A percentile compares a stretch with the other conserved stretches of the same genome.
Conservation (phyloP, 1,140 invertebrate genomes). For the Pomacea maculata region DNA sequence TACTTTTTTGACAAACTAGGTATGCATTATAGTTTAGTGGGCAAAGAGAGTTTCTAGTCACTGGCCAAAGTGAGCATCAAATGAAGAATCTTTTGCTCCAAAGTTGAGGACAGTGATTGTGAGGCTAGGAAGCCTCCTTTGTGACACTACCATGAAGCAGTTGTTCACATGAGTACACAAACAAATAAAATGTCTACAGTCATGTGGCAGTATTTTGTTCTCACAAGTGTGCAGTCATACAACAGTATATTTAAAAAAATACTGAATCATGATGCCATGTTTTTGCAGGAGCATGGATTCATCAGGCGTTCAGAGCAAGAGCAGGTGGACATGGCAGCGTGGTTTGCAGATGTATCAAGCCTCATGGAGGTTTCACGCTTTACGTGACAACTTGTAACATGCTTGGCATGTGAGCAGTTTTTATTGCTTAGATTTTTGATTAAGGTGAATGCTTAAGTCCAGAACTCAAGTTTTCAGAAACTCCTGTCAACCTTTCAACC, state of each 20-base stretch:
- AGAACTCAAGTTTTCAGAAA: too few relatives aligned
- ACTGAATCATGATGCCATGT: background rate
- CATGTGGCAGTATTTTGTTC: background rate
- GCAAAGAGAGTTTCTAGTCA: too few relatives aligned
- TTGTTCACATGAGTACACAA: background rate
- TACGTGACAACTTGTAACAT: slow-evolving; percentile 23
- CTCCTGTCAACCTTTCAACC: too few relatives aligned
- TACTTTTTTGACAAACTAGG: too few relatives aligned
- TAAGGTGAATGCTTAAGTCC: too few relatives aligned
- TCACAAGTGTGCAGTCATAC: background rate
- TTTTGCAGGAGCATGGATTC: slow-evolving; percentile 58
- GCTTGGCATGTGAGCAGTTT: too few relatives aligned
- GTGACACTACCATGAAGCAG: background rate
- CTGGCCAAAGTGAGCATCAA: too few relatives aligned
- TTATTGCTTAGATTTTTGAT: too few relatives aligned
- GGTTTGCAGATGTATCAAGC: slow-evolving; percentile 56
- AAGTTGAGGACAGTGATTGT: too few relatives aligned
- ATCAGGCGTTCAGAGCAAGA: slow-evolving; percentile 56
- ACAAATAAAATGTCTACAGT: background rate
- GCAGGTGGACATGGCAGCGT: slow-evolving; percentile 58
- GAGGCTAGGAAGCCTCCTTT: too few relatives aligned
- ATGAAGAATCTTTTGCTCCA: too few relatives aligned
- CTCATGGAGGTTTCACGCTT: slow-evolving; percentile 37
- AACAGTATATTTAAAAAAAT: background rate
- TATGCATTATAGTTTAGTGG: too few relatives aligned